A percentile compares a stretch with the other conserved stretches of the same genome.
phyloP scores from a whole-genome alignment of 2,797 vertebrate species.

The Sardinella longiceps region DNA sequence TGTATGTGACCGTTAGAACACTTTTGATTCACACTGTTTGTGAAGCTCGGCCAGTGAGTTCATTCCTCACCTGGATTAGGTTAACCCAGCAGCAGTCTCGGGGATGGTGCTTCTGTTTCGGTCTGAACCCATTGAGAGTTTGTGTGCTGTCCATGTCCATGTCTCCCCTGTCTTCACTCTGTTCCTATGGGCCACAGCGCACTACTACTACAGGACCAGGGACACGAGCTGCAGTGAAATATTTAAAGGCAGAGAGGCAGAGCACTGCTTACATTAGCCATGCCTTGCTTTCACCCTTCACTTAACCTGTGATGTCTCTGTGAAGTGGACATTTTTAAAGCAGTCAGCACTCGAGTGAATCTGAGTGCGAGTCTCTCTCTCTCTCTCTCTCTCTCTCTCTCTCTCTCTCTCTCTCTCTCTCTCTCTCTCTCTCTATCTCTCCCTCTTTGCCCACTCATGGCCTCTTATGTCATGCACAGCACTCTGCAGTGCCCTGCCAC shows the following conservation, averaged over 20 bases:
- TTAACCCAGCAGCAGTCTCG: neutral
- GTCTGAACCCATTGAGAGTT: neutral
- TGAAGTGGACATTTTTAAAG: conserved; percentile 7
- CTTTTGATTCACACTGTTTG: neutral
- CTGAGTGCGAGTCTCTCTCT: too few species aligned
- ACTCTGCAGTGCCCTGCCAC: conserved; percentile 9
- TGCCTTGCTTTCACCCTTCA: neutral
- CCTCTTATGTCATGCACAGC: conserved; percentile 18
- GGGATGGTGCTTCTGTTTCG: neutral
- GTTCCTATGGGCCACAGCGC: neutral
- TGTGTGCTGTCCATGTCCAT: neutral
- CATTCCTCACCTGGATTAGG: neutral
- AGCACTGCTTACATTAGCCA: neutral
- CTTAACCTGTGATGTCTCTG: neutral
- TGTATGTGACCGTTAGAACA: neutral
- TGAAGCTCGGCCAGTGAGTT: neutral
- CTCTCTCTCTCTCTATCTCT: conserved; percentile 24
- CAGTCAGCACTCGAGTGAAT: conserved; percentile 19
- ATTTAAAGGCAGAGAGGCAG: neutral
- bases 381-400: conserved; percentile 54
- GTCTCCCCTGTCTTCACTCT: neutral
- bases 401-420: conserved; percentile 38
- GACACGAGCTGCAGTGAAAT: neutral
- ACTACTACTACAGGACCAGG: neutral
- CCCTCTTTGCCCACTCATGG: conserved; percentile 8